Evolutionary conservation across 2,888 invertebrate species (phyloP).

Genomic region (Drosophila neotestacea): DNA sequence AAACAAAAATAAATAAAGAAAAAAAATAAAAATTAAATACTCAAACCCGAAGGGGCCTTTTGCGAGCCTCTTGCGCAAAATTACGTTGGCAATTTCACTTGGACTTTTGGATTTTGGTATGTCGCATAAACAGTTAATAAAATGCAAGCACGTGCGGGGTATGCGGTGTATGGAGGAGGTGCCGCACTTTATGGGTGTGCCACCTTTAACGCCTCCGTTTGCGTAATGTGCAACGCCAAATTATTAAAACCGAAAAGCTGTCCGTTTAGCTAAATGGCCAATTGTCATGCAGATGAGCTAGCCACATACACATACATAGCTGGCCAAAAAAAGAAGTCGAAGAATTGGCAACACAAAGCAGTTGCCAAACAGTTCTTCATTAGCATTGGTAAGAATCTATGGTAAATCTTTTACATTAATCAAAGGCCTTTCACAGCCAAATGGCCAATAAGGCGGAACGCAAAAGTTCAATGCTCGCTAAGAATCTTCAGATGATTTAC

Average conservation of each 20-base stretch:
- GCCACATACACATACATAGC: constrained; percentile 5
- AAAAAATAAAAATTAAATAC: constrained; percentile 3
- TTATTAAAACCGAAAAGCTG: constrained; percentile 9
- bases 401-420: constrained; percentile 44
- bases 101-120: constrained; percentile 57
- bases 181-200: constrained; percentile 25
- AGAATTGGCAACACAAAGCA: constrained; percentile 9
- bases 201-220: constrained; percentile 31
- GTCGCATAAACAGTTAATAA: constrained; percentile 61
- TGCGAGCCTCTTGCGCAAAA: constrained; percentile 67
- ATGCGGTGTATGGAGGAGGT: neutral
- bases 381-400: constrained; percentile 47
- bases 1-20: constrained; percentile 39
- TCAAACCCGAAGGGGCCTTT: neutral
- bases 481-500: constrained; percentile 17
- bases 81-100: constrained; percentile 80
- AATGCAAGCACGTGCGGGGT: constrained; percentile 48
- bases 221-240: constrained; percentile 54
- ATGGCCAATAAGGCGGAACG: constrained; percentile 30
- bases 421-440: constrained; percentile 63
- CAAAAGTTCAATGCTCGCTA: constrained; percentile 64
- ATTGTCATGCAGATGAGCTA: constrained; percentile 74
- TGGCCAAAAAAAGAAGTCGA: constrained; percentile 9
- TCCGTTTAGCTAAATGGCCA: constrained; percentile 16
- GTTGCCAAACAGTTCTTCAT: constrained; percentile 34